Evolutionary conservation across 2,888 invertebrate genomes (phyloP), one percentile per base, ranked within the genome.

Genomic region (Koerneria pararmatus): DNA sequence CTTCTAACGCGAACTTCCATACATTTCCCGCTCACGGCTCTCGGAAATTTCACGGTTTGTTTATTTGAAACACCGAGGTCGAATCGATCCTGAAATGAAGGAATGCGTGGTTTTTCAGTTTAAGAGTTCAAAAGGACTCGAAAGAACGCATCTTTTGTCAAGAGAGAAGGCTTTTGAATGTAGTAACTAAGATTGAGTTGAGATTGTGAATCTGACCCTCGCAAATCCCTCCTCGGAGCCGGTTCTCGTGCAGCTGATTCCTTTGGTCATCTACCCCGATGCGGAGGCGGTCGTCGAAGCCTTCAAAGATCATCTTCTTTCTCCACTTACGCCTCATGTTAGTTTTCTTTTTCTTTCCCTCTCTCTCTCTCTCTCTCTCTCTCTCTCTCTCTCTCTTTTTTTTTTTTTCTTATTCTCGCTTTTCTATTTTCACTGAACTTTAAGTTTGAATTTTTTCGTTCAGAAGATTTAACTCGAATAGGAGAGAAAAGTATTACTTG

Each of bases 21-120:
- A 61, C 86, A 85, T 72, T 90, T 90, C 84, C 90, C 90, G 5
- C 84, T 90, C 35, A 90, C 90, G 0, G 90, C 90, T 84, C 88
- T 90, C 66, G 90, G 89, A 67, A 89, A 89, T 82, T 86, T 87
- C 65, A 87, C 88, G 48, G 86, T 86, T 75, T 80, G 84, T 84
- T 65, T 15, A 29, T 27, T n/a, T 48, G 29, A 15, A 27, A 3
- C 24, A 3, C n/a, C n/a, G n/a, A n/a, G n/a, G n/a, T n/a, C n/a
- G n/a, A n/a, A 24, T 24, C 27, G 6, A 1, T 60, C 22, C 31
- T 65, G 19, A 22, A 24, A 34, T 19, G 19, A 49, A 58, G 34
- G 46, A 32, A 31, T 8, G 22, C 51, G n/a, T 31, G 46, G 32
- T 68, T 59, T 60, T 19, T n/a, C n/a, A n/a, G n/a, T n/a, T n/a